These are phyloP conservation scores for Lanius collurio DNA, from an alignment of 2,113 vertebrate species.

Conservation along the genomic window DNA sequence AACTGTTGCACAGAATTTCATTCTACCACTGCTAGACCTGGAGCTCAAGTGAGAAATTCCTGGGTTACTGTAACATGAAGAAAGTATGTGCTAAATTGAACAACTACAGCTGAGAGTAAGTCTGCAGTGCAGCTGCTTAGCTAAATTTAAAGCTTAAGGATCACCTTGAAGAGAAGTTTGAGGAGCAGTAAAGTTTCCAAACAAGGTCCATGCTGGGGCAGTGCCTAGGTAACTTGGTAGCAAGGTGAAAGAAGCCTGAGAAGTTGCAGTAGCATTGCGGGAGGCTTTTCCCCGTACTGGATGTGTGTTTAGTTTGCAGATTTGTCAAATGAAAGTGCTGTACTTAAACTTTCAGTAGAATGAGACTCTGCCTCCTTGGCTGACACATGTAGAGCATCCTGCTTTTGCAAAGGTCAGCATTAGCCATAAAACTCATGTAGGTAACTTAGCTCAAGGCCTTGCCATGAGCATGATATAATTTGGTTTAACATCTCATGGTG, in stretches of 20 bases:
- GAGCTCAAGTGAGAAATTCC: background rate
- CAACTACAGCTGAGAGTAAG: background rate
- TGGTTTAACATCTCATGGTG: background rate
- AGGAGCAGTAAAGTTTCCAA: background rate
- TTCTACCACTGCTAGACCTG: background rate
- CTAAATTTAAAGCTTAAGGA: background rate
- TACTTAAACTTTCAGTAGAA: background rate
- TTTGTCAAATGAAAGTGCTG: background rate
- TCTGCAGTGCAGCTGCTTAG: background rate
- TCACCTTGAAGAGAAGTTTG: background rate
- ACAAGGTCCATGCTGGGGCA: background rate
- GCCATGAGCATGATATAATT: background rate
- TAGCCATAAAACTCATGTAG: fast-evolving
- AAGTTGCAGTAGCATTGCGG: background rate
- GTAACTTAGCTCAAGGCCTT: background rate
- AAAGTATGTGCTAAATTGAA: background rate
- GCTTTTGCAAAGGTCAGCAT: background rate
- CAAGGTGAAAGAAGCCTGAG: background rate
- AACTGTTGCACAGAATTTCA: background rate
- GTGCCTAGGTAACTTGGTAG: background rate
- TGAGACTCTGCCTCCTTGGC: background rate
- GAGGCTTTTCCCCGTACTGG: background rate
- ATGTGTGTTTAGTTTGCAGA: background rate
- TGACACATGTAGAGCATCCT: background rate
- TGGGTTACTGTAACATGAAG: background rate